Percentiles rank a stretch among this genome's conserved stretches.
These are phyloP conservation scores for Andricus grossulariae DNA, from an alignment of 1,140 invertebrate genomes.

Conservation along the genomic window DNA sequence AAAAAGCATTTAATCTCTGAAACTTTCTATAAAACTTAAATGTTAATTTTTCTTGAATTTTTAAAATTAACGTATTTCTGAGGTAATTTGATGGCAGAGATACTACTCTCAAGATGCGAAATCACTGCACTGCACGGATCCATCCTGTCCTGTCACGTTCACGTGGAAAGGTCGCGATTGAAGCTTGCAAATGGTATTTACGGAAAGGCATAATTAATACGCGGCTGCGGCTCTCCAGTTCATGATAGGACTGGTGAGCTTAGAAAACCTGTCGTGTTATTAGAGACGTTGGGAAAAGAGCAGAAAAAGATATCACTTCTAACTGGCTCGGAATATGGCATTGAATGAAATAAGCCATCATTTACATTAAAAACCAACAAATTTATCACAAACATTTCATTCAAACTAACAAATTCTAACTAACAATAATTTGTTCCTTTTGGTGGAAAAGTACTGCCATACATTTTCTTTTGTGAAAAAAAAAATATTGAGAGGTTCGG, in stretches of 20 bases:
- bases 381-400: no score
- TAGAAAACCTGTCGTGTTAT: not conserved
- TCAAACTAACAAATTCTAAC: no score
- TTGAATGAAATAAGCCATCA: no score
- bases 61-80: not conserved
- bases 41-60: not conserved
- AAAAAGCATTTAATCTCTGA: not conserved
- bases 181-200: constrained; percentile 48
- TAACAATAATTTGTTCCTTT: no score
- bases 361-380: no score
- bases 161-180: constrained; percentile 44
- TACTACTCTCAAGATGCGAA: constrained; percentile 37
- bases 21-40: constrained; percentile 5
- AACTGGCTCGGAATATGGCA: no score
- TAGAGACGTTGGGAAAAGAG: not conserved
- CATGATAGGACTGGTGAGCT: constrained; percentile 5
- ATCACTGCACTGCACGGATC: constrained; percentile 45
- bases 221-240: constrained; percentile 4
- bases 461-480: no score
- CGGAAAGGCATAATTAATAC: constrained; percentile 42
- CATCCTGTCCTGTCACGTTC: constrained; percentile 45
- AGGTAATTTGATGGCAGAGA: constrained; percentile 12
- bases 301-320: constrained; percentile 6
- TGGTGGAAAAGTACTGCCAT: no score
- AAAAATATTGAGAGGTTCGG: no score